Conservation (phyloP, 2,797 vertebrate species). For the Gymnodraco acuticeps region DNA sequence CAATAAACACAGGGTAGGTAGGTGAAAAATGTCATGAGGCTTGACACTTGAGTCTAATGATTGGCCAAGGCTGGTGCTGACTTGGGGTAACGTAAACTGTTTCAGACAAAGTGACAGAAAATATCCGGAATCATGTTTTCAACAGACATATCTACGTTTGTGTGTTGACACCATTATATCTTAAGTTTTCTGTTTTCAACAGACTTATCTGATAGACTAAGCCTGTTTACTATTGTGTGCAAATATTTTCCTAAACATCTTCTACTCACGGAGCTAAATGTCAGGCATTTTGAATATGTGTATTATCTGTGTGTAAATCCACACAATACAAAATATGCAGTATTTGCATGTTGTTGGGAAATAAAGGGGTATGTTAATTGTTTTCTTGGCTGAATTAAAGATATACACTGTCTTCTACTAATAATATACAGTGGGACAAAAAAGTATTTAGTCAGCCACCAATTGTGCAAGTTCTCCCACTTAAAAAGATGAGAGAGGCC, state of each 20-base stretch:
- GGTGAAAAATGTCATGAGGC: conserved; percentile 24
- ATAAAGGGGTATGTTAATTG: too few species aligned
- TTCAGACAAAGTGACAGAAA: background rate
- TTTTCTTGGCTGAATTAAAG: background rate
- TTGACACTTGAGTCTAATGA: conserved; percentile 29
- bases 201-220: conserved; percentile 37
- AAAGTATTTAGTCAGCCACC: too few species aligned
- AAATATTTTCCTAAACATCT: conserved; percentile 28
- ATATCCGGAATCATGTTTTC: conserved; percentile 4
- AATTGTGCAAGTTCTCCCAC: too few species aligned
- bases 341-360: conserved; percentile 10
- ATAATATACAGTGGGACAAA: too few species aligned
- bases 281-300: conserved; percentile 5
- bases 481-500: too few species aligned
- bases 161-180: background rate
- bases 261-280: conserved; percentile 16
- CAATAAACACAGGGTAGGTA: conserved; percentile 6
- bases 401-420: background rate
- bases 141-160: background rate
- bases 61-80: conserved; percentile 10
- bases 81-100: too few species aligned
- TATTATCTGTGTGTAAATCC: background rate
- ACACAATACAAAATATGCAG: conserved; percentile 10
- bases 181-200: background rate
- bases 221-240: conserved; percentile 17